Evolutionary conservation across 2,113 vertebrate species (phyloP).

Genomic region (Pelodiscus sinensis): DNA sequence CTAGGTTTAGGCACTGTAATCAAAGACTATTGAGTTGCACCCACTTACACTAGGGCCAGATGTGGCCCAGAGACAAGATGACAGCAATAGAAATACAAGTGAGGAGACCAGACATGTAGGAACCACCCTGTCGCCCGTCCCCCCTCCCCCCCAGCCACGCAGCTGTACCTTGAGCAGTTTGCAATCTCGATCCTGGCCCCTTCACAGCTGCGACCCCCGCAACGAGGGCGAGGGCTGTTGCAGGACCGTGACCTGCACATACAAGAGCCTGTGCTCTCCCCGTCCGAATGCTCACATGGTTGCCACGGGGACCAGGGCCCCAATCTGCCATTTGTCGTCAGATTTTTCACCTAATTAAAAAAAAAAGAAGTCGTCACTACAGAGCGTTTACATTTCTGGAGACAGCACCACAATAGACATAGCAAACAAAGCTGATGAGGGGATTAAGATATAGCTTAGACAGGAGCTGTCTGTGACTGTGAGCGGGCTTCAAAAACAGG

Average conservation of each 20-base stretch:
- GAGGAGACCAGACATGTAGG: background rate
- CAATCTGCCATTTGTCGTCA: constrained; percentile 89
- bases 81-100: background rate
- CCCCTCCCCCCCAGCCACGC: background rate
- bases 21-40: background rate
- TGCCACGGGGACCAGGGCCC: constrained; percentile 95
- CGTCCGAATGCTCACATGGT: constrained; percentile 91
- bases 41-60: background rate
- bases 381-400: constrained; percentile 49
- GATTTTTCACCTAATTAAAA: constrained; percentile 86
- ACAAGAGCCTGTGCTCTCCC: constrained; percentile 90
- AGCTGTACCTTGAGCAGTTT: constrained; percentile 93
- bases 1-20: no score
- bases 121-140: background rate
- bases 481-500: constrained; percentile 47
- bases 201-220: constrained; percentile 88
- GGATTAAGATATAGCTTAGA: constrained; percentile 40
- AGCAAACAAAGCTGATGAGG: constrained; percentile 15
- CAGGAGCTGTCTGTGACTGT: constrained; percentile 50
- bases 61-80: background rate
- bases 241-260: constrained; percentile 92
- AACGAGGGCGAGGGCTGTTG: constrained; percentile 89
- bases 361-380: constrained; percentile 39
- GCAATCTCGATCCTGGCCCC: constrained; percentile 92
- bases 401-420: constrained; percentile 36